Evolutionary conservation across 2,113 vertebrate species (phyloP), one percentile per base, ranked within the genome.

Genomic region (Seriola dumerili): DNA sequence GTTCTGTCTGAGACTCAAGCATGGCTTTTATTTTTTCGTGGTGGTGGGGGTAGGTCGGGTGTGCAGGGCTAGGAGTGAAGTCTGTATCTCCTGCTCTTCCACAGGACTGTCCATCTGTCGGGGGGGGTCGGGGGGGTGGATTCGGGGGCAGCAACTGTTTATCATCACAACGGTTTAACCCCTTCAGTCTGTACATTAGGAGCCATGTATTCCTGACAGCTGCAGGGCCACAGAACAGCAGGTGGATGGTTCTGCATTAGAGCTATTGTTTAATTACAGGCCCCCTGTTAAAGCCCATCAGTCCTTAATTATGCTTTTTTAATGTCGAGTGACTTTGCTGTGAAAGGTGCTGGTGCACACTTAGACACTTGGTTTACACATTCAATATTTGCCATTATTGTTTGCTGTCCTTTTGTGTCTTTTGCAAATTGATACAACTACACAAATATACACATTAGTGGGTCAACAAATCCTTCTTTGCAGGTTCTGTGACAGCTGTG

Each of bases 61-160:
- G 54, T 42, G 52, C 11, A 64, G 40, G 57, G 65, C 57, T 34
- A 52, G 34, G 70, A 32, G 65, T 34, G 59, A 25, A 58, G 73
- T 72, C 59, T 83, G 70, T 21, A 57, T 79, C 64, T 83, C 48
- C 85, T 70, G 85, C 79, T 85, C 71, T 32, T 83, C 70, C 9
- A 50, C 85, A 63, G 87, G 85, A 70, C 48, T 59, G 32, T 81
- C 93, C 90, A 92, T 92, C 89, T 92, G 91, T 88, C 69, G 70
- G 67, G 9, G 38, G 42, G 44, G 36, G 21, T 38, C 38, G 4
- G 38, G 5, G 38, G 38, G 29, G 29, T 29, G 44, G 17, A 21
- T 2, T 21, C 29, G 50, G 80, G 80, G 72, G 70, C 11, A 21
- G 54, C 62, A 42, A 40, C 40, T 77, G 76, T 71, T 79, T 44